Percentiles rank a stretch among this genome's conserved stretches.
Conservation (phyloP, 2,113 vertebrate species). For the Reinhardtius hippoglossoides region DNA sequence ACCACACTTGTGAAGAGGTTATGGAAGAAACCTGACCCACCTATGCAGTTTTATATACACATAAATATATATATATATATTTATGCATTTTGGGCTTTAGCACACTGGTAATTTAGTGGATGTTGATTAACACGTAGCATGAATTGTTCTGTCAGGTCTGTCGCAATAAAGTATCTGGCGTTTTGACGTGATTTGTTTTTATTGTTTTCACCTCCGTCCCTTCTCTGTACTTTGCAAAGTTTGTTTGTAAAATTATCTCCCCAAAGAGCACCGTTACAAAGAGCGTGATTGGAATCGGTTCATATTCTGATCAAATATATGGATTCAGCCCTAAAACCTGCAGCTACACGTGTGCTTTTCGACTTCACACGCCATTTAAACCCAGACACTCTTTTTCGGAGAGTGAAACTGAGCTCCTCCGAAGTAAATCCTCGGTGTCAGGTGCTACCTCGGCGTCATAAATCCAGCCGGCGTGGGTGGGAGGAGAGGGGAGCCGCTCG, state of each 20-base stretch:
- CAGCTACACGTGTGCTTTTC: neutral
- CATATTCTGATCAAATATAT: neutral
- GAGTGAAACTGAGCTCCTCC: conserved; percentile 51
- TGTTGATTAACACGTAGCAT: neutral
- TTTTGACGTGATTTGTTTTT: neutral
- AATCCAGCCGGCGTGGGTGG: conserved; percentile 68
- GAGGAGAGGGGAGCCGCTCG: conserved; percentile 34
- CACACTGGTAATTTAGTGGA: neutral
- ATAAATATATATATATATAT: neutral
- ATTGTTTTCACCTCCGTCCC: neutral
- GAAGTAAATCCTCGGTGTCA: conserved; percentile 74
- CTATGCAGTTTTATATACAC: neutral
- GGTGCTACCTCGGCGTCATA: conserved; percentile 66
- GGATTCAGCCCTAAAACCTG: neutral
- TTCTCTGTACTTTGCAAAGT: neutral
- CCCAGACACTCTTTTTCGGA: neutral
- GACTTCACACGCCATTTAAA: conserved; percentile 8
- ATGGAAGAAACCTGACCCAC: neutral
- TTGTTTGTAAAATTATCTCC: conserved; percentile 25
- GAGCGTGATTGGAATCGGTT: neutral
- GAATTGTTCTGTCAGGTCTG: neutral
- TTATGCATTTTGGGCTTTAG: neutral
- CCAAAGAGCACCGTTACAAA: no score
- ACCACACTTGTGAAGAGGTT: conserved; percentile 5
- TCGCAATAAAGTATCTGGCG: neutral